Conservation (phyloP, 2,888 invertebrate species). For the Osmoderma eremita region DNA sequence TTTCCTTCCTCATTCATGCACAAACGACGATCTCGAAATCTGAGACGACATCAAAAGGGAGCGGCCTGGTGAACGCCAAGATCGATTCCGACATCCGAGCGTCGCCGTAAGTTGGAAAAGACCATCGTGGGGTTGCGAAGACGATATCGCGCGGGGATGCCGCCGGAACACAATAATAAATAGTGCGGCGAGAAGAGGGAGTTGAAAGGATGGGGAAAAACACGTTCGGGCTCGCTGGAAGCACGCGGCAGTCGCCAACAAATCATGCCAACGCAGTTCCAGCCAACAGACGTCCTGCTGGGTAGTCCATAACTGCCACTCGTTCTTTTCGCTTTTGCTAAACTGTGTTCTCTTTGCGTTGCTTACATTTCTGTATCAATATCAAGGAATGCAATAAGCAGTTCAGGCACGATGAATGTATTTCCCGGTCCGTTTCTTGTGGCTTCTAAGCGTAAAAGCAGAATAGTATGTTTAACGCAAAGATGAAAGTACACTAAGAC, state of each 20-base stretch:
- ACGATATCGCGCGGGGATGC: slow-evolving; percentile 5
- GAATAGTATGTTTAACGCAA: neutral
- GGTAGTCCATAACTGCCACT: slow-evolving; percentile 31
- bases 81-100: slow-evolving; percentile 4
- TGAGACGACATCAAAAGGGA: slow-evolving; percentile 23
- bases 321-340: slow-evolving; percentile 16
- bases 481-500: neutral
- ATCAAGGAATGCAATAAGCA: slow-evolving; percentile 23
- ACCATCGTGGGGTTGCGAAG: neutral
- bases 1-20: neutral
- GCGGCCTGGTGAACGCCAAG: neutral
- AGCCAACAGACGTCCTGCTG: slow-evolving; percentile 26
- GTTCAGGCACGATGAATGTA: slow-evolving; percentile 23
- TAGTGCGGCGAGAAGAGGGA: neutral
- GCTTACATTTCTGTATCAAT: slow-evolving; percentile 14
- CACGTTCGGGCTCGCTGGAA: slow-evolving; percentile 32
- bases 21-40: slow-evolving; percentile 3
- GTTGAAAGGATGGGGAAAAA: slow-evolving; percentile 1
- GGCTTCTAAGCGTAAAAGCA: neutral
- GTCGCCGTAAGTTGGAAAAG: slow-evolving; percentile 7
- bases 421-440: neutral
- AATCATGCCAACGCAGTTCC: slow-evolving; percentile 37
- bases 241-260: slow-evolving; percentile 34
- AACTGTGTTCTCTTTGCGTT: neutral
- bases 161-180: slow-evolving; percentile 17